Conservation (phyloP, 2,797 vertebrate genomes). For the Anguilla marmorata region DNA sequence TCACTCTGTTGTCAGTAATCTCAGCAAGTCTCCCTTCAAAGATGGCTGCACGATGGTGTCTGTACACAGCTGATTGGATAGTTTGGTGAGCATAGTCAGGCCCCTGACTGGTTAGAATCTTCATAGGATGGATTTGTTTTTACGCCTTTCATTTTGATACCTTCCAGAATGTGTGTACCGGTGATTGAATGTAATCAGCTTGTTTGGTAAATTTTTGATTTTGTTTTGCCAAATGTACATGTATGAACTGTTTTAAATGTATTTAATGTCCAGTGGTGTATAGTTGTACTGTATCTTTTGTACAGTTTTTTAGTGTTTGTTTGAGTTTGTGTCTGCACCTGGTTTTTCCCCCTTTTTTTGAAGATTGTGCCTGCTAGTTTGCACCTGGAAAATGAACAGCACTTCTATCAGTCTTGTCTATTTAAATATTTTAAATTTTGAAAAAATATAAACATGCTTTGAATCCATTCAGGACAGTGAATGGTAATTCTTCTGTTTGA, state of each 20-base stretch:
- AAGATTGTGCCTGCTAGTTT: background rate
- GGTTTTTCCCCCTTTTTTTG: background rate
- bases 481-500: background rate
- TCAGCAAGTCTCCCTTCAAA: background rate
- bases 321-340: background rate
- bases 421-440: background rate
- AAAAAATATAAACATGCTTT: background rate
- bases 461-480: background rate
- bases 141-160: background rate
- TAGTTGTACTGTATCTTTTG: conserved; percentile 10
- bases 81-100: background rate
- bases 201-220: conserved; percentile 18
- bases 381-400: background rate
- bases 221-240: conserved; percentile 17
- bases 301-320: background rate
- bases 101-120: background rate
- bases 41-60: background rate
- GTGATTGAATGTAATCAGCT: background rate
- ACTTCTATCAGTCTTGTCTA: background rate
- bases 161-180: background rate
- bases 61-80: background rate
- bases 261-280: background rate
- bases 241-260: conserved; percentile 14
- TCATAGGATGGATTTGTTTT: background rate
- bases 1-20: background rate